A percentile compares a stretch with the other conserved stretches of the same genome.
Evolutionary conservation across 2,888 invertebrate genomes (phyloP).

Genomic region (Girardia tigrina): DNA sequence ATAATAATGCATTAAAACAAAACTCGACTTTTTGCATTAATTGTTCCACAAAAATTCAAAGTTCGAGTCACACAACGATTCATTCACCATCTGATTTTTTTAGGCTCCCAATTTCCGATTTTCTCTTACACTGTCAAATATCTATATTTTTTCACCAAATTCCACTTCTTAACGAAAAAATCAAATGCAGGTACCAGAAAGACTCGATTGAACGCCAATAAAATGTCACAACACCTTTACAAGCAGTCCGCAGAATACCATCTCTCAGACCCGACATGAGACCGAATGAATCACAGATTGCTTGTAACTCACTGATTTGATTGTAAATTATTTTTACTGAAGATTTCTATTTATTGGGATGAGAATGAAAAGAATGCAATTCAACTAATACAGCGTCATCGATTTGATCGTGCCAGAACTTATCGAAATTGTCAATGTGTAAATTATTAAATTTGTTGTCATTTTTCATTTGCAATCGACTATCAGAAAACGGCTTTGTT

Average conservation of each 20-base stretch:
- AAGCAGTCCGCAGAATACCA: slow-evolving; percentile 87
- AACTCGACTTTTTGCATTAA: no score
- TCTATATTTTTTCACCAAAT: no score
- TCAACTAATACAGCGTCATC: slow-evolving; percentile 58
- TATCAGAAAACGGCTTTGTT: no score
- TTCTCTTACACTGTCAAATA: no score
- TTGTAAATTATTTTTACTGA: slow-evolving; percentile 65
- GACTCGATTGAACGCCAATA: slow-evolving; percentile 67
- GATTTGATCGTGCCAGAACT: slow-evolving; percentile 56
- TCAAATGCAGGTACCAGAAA: slow-evolving; percentile 62
- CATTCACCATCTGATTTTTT: no score
- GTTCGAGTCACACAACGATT: no score
- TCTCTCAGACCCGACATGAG: slow-evolving; percentile 94
- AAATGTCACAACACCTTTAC: slow-evolving; percentile 84
- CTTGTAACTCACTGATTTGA: slow-evolving; percentile 67
- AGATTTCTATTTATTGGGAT: not conserved
- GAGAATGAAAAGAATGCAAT: slow-evolving; percentile 52
- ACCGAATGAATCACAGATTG: slow-evolving; percentile 69
- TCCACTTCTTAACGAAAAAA: no score
- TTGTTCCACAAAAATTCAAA: no score
- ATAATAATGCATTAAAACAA: no score
- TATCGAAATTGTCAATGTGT: slow-evolving; percentile 68
- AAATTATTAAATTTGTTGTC: no score
- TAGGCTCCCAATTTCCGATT: no score
- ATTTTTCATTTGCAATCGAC: no score